Evolutionary conservation across 2,113 vertebrate genomes (phyloP), one percentile per base, ranked within the genome.

Genomic region (Suncus etruscus): DNA sequence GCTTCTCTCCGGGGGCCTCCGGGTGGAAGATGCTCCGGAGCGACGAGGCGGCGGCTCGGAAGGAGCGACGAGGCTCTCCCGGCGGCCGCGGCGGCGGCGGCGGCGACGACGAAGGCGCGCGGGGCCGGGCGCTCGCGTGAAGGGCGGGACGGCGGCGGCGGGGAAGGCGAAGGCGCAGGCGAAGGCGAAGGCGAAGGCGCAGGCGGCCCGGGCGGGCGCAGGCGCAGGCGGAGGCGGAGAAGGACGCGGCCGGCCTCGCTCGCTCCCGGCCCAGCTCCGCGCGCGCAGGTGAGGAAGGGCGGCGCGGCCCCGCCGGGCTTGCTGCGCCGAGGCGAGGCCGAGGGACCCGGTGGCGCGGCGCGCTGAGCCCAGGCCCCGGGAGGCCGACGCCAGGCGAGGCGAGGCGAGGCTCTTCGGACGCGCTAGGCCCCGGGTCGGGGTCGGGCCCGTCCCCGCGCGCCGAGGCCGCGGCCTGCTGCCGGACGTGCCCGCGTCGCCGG

Each of bases 1-100:
- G 84, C 93, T 92, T 95, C 95, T 95, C 94, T 95, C 95, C 80
- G 93, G 82, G 94, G 93, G 76, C 47, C n/a, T 95, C 94, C 94
- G 76, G 94, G 51, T 95, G 95, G 96, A 97, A 96, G 94, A 97
- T 97, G 96, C 95, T 94, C 96, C 96, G 95, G 95, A 95, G 95
- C 94, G 93, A 95, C 94, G 91, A 95, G 95, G 96, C 91, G 89
- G 94, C 90, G 96, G 90, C 95, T 11, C 54, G 96, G 96, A 92
- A 95, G 96, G 92, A 95, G 96, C 92, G 96, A 95, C 90, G 95
- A 95, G 95, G 96, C 95, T 81, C 94, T 88, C 76, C 92, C 94
- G 94, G 94, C 92, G 85, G 48, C 87, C 95, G 92, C 94, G 73
- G 95, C 85, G 95, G 94, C 96, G 95, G 96, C 92, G 93, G 95